Percentiles rank a stretch among this genome's conserved stretches.
phyloP scores from a whole-genome alignment of 2,113 vertebrate species.

The Calypte anna region DNA sequence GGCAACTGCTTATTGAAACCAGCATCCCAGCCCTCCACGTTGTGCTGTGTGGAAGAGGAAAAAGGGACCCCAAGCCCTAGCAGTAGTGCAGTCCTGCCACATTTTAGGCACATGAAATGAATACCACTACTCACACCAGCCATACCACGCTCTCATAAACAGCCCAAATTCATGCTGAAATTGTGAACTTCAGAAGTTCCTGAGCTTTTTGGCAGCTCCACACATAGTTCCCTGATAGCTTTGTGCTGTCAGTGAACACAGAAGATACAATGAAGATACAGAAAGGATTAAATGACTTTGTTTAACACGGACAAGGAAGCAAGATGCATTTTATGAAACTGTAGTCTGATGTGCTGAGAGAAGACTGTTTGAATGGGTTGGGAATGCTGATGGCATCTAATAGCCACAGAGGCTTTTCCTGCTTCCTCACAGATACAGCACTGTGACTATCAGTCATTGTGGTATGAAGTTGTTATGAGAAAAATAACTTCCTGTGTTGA shows the following conservation, averaged over 20 bases:
- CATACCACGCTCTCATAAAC: not conserved
- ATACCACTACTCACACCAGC: not conserved
- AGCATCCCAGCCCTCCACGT: not conserved
- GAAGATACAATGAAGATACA: not conserved
- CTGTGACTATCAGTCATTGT: conserved; percentile 35
- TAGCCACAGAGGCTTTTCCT: conserved; percentile 38
- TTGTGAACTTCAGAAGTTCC: not conserved
- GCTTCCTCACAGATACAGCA: not conserved
- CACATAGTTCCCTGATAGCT: not conserved
- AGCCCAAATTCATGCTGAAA: not conserved
- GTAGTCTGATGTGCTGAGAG: not conserved
- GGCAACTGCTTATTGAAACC: conserved; percentile 42
- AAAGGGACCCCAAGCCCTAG: not conserved
- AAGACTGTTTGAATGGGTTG: not conserved
- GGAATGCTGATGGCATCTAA: conserved; percentile 40
- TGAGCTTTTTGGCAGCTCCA: not conserved
- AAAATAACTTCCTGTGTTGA: conserved; percentile 61
- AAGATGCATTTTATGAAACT: not conserved
- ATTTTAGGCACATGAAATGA: not conserved
- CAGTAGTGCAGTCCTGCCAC: not conserved
- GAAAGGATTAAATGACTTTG: not conserved
- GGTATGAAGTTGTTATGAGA: conserved; percentile 39
- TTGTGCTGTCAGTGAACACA: not conserved
- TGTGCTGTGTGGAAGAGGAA: not conserved
- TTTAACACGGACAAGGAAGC: not conserved